phyloP scores from a whole-genome alignment of 1,140 invertebrate species.

The Trichoplusia ni region DNA sequence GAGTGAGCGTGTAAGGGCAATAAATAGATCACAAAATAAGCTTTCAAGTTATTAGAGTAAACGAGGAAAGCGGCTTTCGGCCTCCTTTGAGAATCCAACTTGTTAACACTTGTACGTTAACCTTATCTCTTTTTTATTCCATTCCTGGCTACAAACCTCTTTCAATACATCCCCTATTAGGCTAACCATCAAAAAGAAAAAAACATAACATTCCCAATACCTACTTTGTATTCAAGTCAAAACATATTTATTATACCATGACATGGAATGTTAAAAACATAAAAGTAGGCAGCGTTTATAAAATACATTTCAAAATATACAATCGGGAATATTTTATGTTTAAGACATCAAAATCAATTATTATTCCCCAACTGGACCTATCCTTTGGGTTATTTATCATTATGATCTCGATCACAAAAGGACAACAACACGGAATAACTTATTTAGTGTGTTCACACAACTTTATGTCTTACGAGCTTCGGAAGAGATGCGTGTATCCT shows the following conservation, averaged over 20 bases:
- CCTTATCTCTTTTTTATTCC: conserved; percentile 19
- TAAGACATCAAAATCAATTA: conserved; percentile 80
- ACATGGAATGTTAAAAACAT: conserved; percentile 20
- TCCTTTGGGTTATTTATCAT: conserved; percentile 78
- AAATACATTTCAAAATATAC: conserved; percentile 31
- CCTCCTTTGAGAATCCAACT: conserved; percentile 17
- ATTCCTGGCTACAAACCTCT: conserved; percentile 10
- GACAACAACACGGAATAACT: conserved; percentile 73
- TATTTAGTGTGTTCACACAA: conserved; percentile 63
- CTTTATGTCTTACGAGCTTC: conserved; percentile 48
- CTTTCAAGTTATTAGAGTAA: conserved; percentile 2
- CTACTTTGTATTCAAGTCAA: conserved; percentile 19
- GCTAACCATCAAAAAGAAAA: conserved; percentile 3
- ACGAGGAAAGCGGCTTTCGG: conserved; percentile 8
- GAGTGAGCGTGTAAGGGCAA: conserved; percentile 1
- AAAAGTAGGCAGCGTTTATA: conserved; percentile 20
- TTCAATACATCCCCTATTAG: conserved; percentile 15
- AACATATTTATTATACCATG: conserved; percentile 16
- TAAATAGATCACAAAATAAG: conserved; percentile 16
- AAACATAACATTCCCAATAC: conserved; percentile 1
- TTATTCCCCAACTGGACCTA: conserved; percentile 71
- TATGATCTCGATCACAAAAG: conserved; percentile 76
- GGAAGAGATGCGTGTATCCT: conserved; percentile 41
- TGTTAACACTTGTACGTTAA: conserved; percentile 30
- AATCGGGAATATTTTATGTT: conserved; percentile 59